Evolutionary conservation across 2,113 vertebrate genomes (phyloP), one percentile per base, ranked within the genome.

Genomic region (Prionailurus viverrinus): DNA sequence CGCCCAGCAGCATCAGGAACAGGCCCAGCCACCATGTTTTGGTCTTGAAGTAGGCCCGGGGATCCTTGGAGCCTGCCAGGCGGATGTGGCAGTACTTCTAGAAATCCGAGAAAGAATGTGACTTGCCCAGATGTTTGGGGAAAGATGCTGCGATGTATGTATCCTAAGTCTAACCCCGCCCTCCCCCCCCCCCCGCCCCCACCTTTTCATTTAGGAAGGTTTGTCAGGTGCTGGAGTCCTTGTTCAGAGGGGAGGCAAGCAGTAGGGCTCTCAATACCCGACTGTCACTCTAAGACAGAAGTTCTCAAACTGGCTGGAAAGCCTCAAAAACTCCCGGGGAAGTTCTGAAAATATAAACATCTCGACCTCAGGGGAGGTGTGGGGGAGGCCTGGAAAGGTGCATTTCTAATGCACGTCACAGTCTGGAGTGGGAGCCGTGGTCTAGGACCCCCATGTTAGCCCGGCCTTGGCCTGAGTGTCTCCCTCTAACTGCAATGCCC

Each of bases 11-110:
- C 95, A 99, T 99, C 82, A 99, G 98, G 0, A 99, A 19, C 68
- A 99, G 98, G 11, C 99, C 99, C 66, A 98, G 99, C 99, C 99
- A 99, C 99, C 99, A 99, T 0, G 99, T 99, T 98, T 99, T 99
- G 63, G 99, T 99, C 95, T 95, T 98, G 98, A 99, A 99, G 98
- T 99, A 99, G 36, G 98, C 97, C 45, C 99, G 99, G 1, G 98
- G 98, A 93, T 99, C 99, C 96, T 99, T 99, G 79, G 98, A 98
- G 76, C 99, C 99, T 4, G 99, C 99, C 48, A 99, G 98, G 0
- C 98, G 98, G 98, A 99, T 98, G 96, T 99, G 99, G 97, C 99
- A 99, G 97, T 99, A 99, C 97, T 99, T 99, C 99, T 99, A 97
- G 2, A 96, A 73, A 58, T 33, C 23, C 85, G n/a, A 94, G 89